Evolutionary conservation across 1,140 invertebrate species (phyloP), one percentile per base, ranked within the genome.

Genomic region (Trypoxylus dichotomus): DNA sequence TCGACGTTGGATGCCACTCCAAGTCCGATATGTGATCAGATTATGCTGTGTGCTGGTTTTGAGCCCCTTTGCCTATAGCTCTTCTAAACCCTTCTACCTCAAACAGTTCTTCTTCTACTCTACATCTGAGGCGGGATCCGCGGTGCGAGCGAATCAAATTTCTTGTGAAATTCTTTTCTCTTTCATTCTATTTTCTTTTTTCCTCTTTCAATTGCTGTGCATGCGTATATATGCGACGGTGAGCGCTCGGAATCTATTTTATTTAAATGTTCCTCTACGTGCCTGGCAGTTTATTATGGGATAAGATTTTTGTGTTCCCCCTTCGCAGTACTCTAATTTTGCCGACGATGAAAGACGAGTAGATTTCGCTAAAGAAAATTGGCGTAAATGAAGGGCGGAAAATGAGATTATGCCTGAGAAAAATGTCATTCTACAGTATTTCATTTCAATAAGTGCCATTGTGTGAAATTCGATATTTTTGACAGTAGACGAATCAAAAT

Each of bases 21-120:
- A 82, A 81, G 83, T 82, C 83, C 83, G 85, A 85, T 85, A 84
- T 85, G 83, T 84, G 83, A 85, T 85, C 84, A 83, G 85, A 85
- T 85, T 85, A 85, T 85, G 81, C 83, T 74, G 60, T 29, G 60
- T 68, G 60, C 60, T 19, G 47, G 47, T 54, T 54, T 19, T 54
- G 47, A 54, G 47, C 47, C 47, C 47, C 47, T 54, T 19, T 54
- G 19, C 47, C 15, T 54, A 54, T 54, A 54, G 19, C 47, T 54
- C 15, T 5, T n/a, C 47, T 54, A 54, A 54, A 54, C 47, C 19
- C 47, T 54, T n/a, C 47, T 54, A 54, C 47, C 47, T 54, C 47
- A 54, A 54, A 54, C 47, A 54, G 47, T 54, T 54, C 47, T 54
- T 19, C 47, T 54, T 54, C 47, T 54, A 19, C 47, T 54, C 47